Conservation (phyloP, 2,888 invertebrate species). For the Agonopterix alstromeriana region DNA sequence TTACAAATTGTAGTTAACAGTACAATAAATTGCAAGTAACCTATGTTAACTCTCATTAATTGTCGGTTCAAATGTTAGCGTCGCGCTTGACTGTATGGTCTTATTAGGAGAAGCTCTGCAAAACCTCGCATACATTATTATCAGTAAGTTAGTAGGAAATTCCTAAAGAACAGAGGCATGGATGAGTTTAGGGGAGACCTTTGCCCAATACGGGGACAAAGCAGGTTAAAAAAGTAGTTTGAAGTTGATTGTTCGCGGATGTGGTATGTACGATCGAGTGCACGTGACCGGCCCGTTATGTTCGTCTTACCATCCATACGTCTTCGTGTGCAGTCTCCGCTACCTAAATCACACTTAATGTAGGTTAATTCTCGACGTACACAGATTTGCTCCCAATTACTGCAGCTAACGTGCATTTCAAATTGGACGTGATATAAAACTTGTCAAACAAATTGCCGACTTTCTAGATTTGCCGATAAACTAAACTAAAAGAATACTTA, state of each 20-base stretch:
- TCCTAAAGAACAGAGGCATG: no score
- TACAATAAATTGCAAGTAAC: background rate
- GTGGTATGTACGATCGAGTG: slow-evolving; percentile 27
- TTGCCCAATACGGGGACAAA: no score
- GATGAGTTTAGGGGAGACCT: no score
- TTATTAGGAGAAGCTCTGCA: no score
- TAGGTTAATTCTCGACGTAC: slow-evolving; percentile 27
- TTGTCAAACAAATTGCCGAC: slow-evolving; percentile 17
- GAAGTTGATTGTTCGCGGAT: slow-evolving; percentile 33
- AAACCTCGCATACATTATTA: no score
- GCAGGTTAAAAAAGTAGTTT: background rate
- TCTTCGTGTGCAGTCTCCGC: slow-evolving; percentile 8
- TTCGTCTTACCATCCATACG: slow-evolving; percentile 12
- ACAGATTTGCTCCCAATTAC: slow-evolving; percentile 24
- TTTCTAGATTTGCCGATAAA: slow-evolving; percentile 5
- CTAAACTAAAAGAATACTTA: background rate
- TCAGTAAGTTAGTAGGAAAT: no score
- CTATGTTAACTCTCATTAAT: no score
- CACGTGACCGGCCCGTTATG: slow-evolving; percentile 34
- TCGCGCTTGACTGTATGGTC: no score
- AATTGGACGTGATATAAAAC: slow-evolving; percentile 15
- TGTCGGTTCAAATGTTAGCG: no score
- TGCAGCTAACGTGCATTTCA: slow-evolving; percentile 21
- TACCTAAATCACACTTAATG: slow-evolving; percentile 19
- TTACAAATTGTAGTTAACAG: slow-evolving; percentile 27